Evolutionary conservation across 2,797 vertebrate species (phyloP).

Genomic region (Microcaecilia unicolor): DNA sequence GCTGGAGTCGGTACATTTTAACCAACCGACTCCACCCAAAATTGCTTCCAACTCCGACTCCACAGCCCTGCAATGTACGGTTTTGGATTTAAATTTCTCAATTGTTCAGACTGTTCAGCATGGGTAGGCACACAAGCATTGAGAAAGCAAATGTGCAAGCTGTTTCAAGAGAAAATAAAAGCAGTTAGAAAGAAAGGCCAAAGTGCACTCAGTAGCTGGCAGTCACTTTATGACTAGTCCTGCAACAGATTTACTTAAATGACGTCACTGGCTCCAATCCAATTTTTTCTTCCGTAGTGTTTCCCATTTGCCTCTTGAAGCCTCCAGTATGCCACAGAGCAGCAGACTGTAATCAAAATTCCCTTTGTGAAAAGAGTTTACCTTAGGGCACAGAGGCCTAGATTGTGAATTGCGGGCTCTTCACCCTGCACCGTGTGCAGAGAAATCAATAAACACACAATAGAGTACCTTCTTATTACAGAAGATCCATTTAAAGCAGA

Average conservation of each 20-base stretch:
- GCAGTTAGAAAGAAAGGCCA: slow-evolving; percentile 59
- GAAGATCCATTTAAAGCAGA: slow-evolving; percentile 45
- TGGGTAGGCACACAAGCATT: slow-evolving; percentile 1
- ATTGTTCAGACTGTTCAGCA: slow-evolving; percentile 2
- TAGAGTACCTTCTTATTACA: slow-evolving; percentile 44
- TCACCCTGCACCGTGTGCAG: slow-evolving; percentile 13
- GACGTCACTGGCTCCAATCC: slow-evolving; percentile 87
- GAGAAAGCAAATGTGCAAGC: slow-evolving; percentile 9
- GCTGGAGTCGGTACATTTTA: too few relatives aligned
- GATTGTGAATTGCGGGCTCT: slow-evolving; percentile 45
- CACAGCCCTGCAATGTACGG: too few relatives aligned
- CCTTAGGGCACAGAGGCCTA: slow-evolving; percentile 61
- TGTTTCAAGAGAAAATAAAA: background rate
- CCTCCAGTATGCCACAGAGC: slow-evolving; percentile 69
- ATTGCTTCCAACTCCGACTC: too few relatives aligned
- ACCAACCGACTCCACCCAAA: too few relatives aligned
- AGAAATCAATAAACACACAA: slow-evolving; percentile 43
- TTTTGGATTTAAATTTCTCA: slow-evolving; percentile 28
- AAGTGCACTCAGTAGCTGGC: slow-evolving; percentile 74
- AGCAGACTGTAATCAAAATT: slow-evolving; percentile 79
- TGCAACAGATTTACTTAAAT: slow-evolving; percentile 85
- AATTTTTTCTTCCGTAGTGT: slow-evolving; percentile 80
- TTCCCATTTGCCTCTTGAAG: slow-evolving; percentile 73
- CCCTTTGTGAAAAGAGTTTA: slow-evolving; percentile 78
- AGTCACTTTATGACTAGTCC: slow-evolving; percentile 75